phyloP scores from a whole-genome alignment of 2,113 vertebrate species.

The Callionymus lyra region DNA sequence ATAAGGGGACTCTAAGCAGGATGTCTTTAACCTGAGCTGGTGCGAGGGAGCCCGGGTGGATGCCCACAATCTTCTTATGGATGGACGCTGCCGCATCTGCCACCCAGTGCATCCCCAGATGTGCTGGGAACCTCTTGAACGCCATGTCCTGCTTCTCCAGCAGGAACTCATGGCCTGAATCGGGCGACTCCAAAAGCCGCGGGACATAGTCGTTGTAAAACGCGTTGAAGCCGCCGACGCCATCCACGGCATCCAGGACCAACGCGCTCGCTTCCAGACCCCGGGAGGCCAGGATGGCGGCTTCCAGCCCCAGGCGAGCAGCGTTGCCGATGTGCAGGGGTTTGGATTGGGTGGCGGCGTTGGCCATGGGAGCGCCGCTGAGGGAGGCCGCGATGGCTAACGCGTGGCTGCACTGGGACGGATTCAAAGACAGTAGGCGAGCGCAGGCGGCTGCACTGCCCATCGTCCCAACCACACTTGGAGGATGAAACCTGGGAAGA shows the following conservation, averaged over 20 bases:
- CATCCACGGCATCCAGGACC: slow-evolving; percentile 70
- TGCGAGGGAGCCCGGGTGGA: slow-evolving; percentile 41
- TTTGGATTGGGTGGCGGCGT: slow-evolving; percentile 82
- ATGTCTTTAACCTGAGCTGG: slow-evolving; percentile 65
- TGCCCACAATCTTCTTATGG: slow-evolving; percentile 65
- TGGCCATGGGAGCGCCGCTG: slow-evolving; percentile 83
- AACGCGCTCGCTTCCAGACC: slow-evolving; percentile 73
- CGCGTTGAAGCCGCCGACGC: slow-evolving; percentile 75
- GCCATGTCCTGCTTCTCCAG: slow-evolving; percentile 80
- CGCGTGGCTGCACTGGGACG: slow-evolving; percentile 65
- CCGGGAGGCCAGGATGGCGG: slow-evolving; percentile 73
- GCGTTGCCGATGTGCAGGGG: slow-evolving; percentile 80
- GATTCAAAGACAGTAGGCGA: slow-evolving; percentile 68
- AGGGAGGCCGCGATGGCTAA: slow-evolving; percentile 78
- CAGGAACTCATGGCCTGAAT: slow-evolving; percentile 63
- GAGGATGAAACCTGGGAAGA: slow-evolving; percentile 77
- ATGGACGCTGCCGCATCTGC: slow-evolving; percentile 73
- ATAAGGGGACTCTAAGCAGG: slow-evolving; percentile 72
- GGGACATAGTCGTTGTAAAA: slow-evolving; percentile 77
- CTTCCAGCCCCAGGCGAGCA: slow-evolving; percentile 76
- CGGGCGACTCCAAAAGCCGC: slow-evolving; percentile 44
- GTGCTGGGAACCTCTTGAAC: slow-evolving; percentile 83
- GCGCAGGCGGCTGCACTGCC: slow-evolving; percentile 78
- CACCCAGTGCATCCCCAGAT: slow-evolving; percentile 87
- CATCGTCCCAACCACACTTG: slow-evolving; percentile 79